Conservation (phyloP, 2,797 vertebrate species). For the Diglossa cyanea region DNA sequence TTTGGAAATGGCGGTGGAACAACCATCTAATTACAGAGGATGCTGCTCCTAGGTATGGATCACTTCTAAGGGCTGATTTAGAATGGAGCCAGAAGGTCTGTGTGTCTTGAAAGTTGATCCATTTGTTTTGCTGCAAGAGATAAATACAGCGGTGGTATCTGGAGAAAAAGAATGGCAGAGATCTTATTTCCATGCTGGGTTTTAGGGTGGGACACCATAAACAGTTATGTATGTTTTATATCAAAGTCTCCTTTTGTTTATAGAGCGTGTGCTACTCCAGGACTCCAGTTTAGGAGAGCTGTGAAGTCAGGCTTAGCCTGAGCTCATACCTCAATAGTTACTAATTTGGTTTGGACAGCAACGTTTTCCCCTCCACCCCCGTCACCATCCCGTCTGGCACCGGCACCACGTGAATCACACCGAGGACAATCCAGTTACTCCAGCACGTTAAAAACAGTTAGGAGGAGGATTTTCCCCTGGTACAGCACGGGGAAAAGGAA, state of each 20-base stretch:
- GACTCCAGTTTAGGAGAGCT: background rate
- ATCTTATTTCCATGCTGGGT: background rate
- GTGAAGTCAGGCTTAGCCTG: background rate
- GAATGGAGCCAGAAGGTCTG: slow-evolving; percentile 34
- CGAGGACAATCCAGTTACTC: background rate
- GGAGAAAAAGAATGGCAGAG: background rate
- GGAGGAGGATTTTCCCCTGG: background rate
- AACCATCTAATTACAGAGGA: background rate
- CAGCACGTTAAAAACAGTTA: background rate
- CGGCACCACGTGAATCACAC: background rate
- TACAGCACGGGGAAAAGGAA: background rate
- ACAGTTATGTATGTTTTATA: slow-evolving; percentile 36
- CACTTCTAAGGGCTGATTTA: background rate
- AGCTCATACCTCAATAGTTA: slow-evolving; percentile 24
- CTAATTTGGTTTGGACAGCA: slow-evolving; percentile 15
- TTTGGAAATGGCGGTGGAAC: background rate
- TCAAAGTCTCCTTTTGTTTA: slow-evolving; percentile 55
- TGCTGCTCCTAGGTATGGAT: background rate
- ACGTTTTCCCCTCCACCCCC: background rate
- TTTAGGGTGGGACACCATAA: slow-evolving; percentile 34
- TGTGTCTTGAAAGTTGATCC: slow-evolving; percentile 7
- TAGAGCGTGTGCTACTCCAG: background rate
- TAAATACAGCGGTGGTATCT: slow-evolving; percentile 36
- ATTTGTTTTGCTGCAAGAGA: slow-evolving; percentile 35
- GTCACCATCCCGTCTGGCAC: background rate